phyloP scores from a whole-genome alignment of 2,888 invertebrate genomes.

The Xestia c-nigrum region DNA sequence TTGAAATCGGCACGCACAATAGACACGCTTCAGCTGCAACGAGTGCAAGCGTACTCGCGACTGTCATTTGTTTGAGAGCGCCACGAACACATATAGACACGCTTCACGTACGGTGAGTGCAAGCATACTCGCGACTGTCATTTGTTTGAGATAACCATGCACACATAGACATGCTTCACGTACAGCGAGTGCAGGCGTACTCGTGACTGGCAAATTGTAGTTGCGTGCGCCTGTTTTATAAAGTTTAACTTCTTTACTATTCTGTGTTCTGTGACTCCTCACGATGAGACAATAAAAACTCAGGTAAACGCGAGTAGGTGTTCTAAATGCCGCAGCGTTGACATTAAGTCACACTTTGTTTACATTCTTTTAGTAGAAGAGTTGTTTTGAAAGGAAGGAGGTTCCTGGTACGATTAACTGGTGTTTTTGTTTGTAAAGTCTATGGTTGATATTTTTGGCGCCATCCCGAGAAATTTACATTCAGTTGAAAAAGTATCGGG shows the following conservation, averaged over 20 bases:
- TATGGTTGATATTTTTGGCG: not conserved
- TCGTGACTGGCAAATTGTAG: not conserved
- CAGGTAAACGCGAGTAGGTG: conserved; percentile 60
- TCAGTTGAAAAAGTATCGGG: no score
- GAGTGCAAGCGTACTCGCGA: not conserved
- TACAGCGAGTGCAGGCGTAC: not conserved
- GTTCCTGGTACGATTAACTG: not conserved
- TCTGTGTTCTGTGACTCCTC: conserved; percentile 24
- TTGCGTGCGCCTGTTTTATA: not conserved
- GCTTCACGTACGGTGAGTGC: not conserved
- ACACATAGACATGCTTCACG: not conserved
- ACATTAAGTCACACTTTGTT: conserved; percentile 65
- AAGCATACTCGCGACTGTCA: not conserved
- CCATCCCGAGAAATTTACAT: no score
- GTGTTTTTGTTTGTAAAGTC: not conserved
- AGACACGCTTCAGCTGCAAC: no score
- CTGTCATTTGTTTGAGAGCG: not conserved
- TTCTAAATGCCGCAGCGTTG: conserved; percentile 59
- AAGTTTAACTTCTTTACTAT: not conserved
- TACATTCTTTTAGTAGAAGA: conserved; percentile 37
- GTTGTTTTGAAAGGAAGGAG: conserved; percentile 40
- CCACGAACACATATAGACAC: not conserved
- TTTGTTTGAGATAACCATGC: not conserved
- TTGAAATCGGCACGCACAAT: no score
- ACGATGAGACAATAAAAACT: conserved; percentile 67